Percentiles rank a stretch among this genome's conserved stretches.
Evolutionary conservation across 2,888 invertebrate species (phyloP).

Genomic region (Molorchus minor): DNA sequence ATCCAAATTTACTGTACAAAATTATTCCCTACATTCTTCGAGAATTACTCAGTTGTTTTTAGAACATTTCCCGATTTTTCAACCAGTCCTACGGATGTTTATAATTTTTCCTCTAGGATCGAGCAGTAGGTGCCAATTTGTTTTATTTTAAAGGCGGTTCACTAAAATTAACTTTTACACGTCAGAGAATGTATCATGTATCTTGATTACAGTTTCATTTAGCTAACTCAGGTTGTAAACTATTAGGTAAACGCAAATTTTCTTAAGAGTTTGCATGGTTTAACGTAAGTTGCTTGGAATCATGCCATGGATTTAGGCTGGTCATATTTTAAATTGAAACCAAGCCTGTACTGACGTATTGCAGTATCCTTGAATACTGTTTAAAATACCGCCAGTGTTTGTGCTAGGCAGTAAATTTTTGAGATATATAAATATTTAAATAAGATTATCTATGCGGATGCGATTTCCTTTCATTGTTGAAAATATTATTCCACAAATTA

Average conservation of each 20-base stretch:
- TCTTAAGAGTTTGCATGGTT: background rate
- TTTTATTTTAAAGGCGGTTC: conserved; percentile 34
- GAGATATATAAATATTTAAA: conserved; percentile 7
- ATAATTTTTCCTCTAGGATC: conserved; percentile 29
- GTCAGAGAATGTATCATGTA: conserved; percentile 9
- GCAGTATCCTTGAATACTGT: conserved; percentile 6
- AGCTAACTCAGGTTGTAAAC: conserved; percentile 12
- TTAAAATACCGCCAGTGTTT: conserved; percentile 6
- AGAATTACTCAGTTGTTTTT: background rate
- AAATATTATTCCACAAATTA: too few relatives aligned
- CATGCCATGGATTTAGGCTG: background rate
- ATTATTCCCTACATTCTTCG: too few relatives aligned
- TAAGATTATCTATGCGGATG: background rate
- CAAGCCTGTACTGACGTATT: background rate
- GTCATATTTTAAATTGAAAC: conserved; percentile 8
- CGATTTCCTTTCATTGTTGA: background rate
- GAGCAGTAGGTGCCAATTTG: conserved; percentile 31
- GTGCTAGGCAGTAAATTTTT: background rate
- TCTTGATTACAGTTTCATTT: conserved; percentile 7
- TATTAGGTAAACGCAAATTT: conserved; percentile 11
- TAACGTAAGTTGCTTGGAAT: background rate
- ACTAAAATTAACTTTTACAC: background rate
- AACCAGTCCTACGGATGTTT: conserved; percentile 11
- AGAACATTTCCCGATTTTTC: background rate
- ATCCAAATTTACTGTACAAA: too few relatives aligned